Conservation (phyloP, 2,888 invertebrate genomes). For the Xylota sylvarum region DNA sequence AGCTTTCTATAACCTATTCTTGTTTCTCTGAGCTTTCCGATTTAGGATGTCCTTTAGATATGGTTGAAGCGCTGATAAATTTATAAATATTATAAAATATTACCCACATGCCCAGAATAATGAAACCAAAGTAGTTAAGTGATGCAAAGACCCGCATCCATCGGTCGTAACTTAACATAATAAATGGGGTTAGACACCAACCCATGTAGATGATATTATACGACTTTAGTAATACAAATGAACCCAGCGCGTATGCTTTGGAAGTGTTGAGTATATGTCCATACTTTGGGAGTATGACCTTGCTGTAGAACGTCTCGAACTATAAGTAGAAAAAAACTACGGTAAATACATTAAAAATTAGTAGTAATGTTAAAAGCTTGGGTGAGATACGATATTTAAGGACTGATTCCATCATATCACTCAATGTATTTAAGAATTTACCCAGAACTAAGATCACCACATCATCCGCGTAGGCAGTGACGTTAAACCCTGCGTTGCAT, state of each 20-base stretch:
- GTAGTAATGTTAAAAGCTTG: too few species aligned
- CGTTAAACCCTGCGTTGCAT: too few species aligned
- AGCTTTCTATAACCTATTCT: neutral
- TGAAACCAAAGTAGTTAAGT: slow-evolving; percentile 89
- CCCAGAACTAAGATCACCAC: too few species aligned
- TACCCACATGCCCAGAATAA: slow-evolving; percentile 88
- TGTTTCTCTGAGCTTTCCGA: neutral
- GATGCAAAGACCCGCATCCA: slow-evolving; percentile 89
- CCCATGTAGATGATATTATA: slow-evolving; percentile 94
- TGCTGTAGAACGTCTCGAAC: slow-evolving; percentile 80
- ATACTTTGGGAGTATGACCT: slow-evolving; percentile 79
- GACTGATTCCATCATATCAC: too few species aligned
- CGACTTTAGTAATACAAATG: slow-evolving; percentile 88
- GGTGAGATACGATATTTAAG: too few species aligned
- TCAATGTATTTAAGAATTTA: too few species aligned
- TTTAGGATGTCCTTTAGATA: neutral
- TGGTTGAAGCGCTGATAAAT: neutral
- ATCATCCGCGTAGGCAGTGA: too few species aligned
- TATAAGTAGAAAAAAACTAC: slow-evolving; percentile 58
- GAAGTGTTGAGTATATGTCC: slow-evolving; percentile 79
- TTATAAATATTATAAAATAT: slow-evolving; percentile 78
- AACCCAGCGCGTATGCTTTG: slow-evolving; percentile 82
- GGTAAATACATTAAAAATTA: too few species aligned
- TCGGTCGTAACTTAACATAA: slow-evolving; percentile 88
- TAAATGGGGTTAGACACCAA: slow-evolving; percentile 92